Base-by-base conservation (phyloP, 2,797 vertebrate genomes). In the Phalanger gymnotis region DNA sequence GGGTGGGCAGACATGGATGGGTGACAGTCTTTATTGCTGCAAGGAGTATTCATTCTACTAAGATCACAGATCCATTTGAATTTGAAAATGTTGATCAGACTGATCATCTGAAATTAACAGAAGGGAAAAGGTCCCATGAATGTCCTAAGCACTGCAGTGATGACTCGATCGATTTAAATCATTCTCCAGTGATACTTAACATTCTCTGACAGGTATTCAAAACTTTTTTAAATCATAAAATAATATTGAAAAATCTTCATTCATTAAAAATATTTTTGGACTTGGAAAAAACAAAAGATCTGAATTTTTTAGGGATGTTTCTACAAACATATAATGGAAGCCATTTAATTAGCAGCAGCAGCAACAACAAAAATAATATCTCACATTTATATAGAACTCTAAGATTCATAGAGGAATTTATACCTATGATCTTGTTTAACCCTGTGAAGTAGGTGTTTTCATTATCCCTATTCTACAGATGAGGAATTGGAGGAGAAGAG, bases 61-160 rank as follows among this genome's bases (percentile, higher is more conserved):
- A 27, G 73, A 81, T 81, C 40, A 47, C 9, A 81, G 73, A 27
- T 81, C 73, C 40, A 81, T 56, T 52, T 93, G 92, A 93, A 52
- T 47, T 95, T 52, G 30, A 58, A 66, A 40, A 12, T 22, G 9
- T 51, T 51, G 73, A 90, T 96, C 91, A 95, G 92, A 94, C 90
- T 90, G 89, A 81, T 92, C 87, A 93, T 96, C 94, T 93, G 90
- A 54, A 92, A 27, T 81, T 93, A 11, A 40, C 13, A 34, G 34
- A 53, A n/a, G 34, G 94, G 51, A 31, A 95, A 66, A 81, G 27
- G 19, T 25, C 66, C n/a, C 6, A 25, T 81, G n/a, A n/a, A 81
- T 47, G n/a, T 47, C 66, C 66, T 25, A 81, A 81, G 19, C 19
- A 47, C 3, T 81, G 1, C 16, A n/a, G 0, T 16, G 14, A 66